Conservation (phyloP, 2,113 vertebrate genomes). For the Haemorhous mexicanus region DNA sequence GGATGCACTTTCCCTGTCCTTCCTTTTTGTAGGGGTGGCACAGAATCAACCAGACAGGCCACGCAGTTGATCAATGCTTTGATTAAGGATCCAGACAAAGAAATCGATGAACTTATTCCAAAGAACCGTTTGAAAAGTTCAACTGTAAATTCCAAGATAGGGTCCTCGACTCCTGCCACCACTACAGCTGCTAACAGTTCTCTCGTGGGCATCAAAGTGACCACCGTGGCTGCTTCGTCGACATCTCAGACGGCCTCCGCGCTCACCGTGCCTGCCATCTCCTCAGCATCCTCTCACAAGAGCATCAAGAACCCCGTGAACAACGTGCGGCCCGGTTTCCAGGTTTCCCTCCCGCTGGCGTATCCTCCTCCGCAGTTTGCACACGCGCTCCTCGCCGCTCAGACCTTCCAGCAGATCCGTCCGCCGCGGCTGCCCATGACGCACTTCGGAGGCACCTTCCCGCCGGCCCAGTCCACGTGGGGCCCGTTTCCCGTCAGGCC, state of each 20-base stretch:
- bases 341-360: slow-evolving; percentile 91
- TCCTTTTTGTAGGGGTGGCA: slow-evolving; percentile 84
- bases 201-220: slow-evolving; percentile 86
- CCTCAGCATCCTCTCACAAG: slow-evolving; percentile 86
- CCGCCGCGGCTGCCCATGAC: slow-evolving; percentile 97
- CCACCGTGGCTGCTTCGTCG: slow-evolving; percentile 85
- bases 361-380: slow-evolving; percentile 96
- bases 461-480: slow-evolving; percentile 94
- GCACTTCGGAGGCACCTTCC: slow-evolving; percentile 96
- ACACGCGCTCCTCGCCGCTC: slow-evolving; percentile 91
- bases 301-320: slow-evolving; percentile 88
- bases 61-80: slow-evolving; percentile 97
- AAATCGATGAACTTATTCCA: slow-evolving; percentile 98
- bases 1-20: not conserved
- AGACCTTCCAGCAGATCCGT: slow-evolving; percentile 99
- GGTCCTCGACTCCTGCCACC: slow-evolving; percentile 77
- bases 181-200: slow-evolving; percentile 83
- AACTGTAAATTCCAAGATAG: slow-evolving; percentile 82
- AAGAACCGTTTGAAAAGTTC: slow-evolving; percentile 96
- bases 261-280: slow-evolving; percentile 78
- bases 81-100: slow-evolving; percentile 98
- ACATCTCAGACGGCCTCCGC: slow-evolving; percentile 85
- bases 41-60: slow-evolving; percentile 95
- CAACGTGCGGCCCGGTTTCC: slow-evolving; percentile 92
- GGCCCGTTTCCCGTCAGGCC: slow-evolving; percentile 96